phyloP scores from a whole-genome alignment of 2,888 invertebrate genomes.

The Bellardia pandia region DNA sequence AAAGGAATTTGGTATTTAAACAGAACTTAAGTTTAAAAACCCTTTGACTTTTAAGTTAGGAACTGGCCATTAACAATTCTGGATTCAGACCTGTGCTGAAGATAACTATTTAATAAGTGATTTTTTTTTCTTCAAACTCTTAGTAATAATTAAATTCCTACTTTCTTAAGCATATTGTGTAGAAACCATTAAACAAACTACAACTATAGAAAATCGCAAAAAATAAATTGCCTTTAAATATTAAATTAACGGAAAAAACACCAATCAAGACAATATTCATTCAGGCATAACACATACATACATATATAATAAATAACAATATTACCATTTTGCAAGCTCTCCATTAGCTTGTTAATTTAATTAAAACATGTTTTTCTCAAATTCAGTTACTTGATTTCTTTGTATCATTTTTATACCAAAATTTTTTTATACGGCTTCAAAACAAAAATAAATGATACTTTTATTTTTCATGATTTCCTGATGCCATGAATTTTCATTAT shows the following conservation, averaged over 20 bases:
- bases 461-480: slow-evolving; percentile 75
- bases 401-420: slow-evolving; percentile 29
- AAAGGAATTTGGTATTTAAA: too few relatives aligned
- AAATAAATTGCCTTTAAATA: neutral
- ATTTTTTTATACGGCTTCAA: slow-evolving; percentile 17
- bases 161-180: neutral
- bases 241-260: slow-evolving; percentile 10
- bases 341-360: slow-evolving; percentile 61
- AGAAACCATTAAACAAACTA: neutral
- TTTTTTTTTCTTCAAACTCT: too few relatives aligned
- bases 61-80: too few relatives aligned
- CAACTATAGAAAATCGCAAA: neutral
- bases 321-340: slow-evolving; percentile 39
- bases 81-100: too few relatives aligned
- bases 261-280: neutral
- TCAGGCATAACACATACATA: neutral
- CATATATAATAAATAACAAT: neutral
- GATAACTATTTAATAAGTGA: too few relatives aligned
- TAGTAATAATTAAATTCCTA: too few relatives aligned
- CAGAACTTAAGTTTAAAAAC: too few relatives aligned
- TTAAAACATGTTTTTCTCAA: slow-evolving; percentile 54
- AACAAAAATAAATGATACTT: slow-evolving; percentile 64
- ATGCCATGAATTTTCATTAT: slow-evolving; percentile 69
- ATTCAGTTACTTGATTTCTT: slow-evolving; percentile 18
- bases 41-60: too few relatives aligned